These are phyloP conservation scores for Amblyopsis hoosieri DNA, from an alignment of 2,797 vertebrate species.

Conservation along the genomic window DNA sequence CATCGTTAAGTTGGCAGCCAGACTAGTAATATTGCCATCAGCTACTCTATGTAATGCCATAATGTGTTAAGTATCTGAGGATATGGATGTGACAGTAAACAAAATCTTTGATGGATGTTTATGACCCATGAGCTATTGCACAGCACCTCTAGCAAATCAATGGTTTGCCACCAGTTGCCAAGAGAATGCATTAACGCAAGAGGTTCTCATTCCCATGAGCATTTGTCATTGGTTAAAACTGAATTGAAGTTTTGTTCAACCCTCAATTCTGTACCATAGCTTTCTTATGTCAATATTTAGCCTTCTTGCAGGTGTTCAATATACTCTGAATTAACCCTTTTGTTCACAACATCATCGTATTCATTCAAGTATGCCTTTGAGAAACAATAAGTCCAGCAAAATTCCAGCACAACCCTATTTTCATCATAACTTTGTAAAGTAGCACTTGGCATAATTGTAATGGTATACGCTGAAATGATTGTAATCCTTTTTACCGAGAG, in stretches of 20 bases:
- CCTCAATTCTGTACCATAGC: neutral
- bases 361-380: no score
- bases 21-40: slow-evolving; percentile 16
- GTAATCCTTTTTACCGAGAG: slow-evolving; percentile 13
- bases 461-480: slow-evolving; percentile 4
- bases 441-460: no score
- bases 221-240: slow-evolving; percentile 22
- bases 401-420: no score
- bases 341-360: no score
- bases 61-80: neutral
- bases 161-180: slow-evolving; percentile 20
- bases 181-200: slow-evolving; percentile 28
- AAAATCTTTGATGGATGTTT: slow-evolving; percentile 38
- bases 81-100: slow-evolving; percentile 17
- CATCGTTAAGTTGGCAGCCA: slow-evolving; percentile 14
- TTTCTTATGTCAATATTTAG: no score
- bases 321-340: no score
- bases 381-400: no score
- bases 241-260: slow-evolving; percentile 15
- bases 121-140: slow-evolving; percentile 34
- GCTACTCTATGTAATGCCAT: slow-evolving; percentile 8
- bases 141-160: slow-evolving; percentile 34
- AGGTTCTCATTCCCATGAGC: slow-evolving; percentile 25
- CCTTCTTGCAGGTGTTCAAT: no score
- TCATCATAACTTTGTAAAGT: no score